These are phyloP conservation scores for Nemotelus pantherinus DNA, from an alignment of 2,888 invertebrate species.

Conservation along the genomic window DNA sequence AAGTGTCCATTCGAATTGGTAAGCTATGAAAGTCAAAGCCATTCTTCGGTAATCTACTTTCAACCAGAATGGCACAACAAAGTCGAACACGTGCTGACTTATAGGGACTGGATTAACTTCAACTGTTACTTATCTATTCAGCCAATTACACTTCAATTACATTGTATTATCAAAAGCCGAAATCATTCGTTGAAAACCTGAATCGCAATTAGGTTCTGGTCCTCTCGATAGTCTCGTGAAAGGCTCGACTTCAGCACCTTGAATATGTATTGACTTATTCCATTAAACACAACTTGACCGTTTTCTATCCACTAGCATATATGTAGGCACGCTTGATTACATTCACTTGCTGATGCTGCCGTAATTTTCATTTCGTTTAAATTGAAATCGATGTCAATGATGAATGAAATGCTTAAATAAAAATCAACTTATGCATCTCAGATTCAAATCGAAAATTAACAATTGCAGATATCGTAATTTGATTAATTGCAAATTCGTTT, in stretches of 20 bases:
- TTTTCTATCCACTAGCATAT: background rate
- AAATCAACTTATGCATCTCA: background rate
- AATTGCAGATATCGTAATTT: constrained; percentile 25
- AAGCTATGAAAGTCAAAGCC: constrained; percentile 25
- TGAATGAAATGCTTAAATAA: background rate
- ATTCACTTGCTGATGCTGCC: background rate
- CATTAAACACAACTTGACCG: background rate
- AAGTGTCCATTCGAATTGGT: background rate
- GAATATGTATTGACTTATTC: background rate
- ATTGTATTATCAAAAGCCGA: constrained; percentile 12
- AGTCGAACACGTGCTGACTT: constrained; percentile 23
- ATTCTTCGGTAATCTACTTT: constrained; percentile 11
- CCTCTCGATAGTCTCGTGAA: constrained; percentile 5
- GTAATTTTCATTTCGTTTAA: background rate
- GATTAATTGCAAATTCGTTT: constrained; percentile 27
- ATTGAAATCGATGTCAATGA: background rate
- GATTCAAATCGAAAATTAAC: constrained; percentile 24
- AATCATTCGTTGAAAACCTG: constrained; percentile 26
- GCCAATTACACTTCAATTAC: constrained; percentile 29
- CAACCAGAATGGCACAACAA: constrained; percentile 21
- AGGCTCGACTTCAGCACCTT: background rate
- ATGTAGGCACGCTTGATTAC: background rate
- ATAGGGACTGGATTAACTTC: background rate
- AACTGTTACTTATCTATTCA: constrained; percentile 14
- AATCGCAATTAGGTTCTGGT: constrained; percentile 3